These are phyloP conservation scores for Pasiphila rectangulata DNA, from an alignment of 2,888 invertebrate species.

Conservation along the genomic window DNA sequence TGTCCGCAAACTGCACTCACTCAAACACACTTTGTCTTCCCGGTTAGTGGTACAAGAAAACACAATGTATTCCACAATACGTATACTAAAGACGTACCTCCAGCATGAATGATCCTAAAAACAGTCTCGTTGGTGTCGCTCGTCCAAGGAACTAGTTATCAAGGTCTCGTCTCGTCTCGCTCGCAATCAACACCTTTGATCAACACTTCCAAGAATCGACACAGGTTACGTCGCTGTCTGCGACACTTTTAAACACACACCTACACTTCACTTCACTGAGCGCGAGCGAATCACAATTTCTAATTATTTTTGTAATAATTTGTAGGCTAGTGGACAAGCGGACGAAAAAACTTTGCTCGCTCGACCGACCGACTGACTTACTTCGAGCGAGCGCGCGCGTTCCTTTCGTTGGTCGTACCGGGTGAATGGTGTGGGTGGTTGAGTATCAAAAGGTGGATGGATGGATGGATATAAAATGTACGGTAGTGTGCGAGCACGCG, in stretches of 20 bases:
- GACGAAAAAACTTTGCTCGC: constrained; percentile 1
- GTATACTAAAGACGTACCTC: constrained; percentile 79
- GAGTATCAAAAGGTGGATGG: not conserved
- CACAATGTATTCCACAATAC: constrained; percentile 62
- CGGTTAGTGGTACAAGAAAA: constrained; percentile 48
- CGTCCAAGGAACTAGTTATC: constrained; percentile 80
- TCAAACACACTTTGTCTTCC: constrained; percentile 57
- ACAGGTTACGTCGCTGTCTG: constrained; percentile 60
- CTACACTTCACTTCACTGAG: constrained; percentile 24
- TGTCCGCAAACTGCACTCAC: constrained; percentile 60
- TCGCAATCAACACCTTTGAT: no score
- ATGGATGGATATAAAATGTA: not conserved
- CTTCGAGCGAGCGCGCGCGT: not conserved
- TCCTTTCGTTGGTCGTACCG: not conserved
- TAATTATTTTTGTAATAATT: not conserved
- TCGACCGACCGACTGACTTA: not conserved
- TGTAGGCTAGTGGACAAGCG: not conserved
- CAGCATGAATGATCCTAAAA: constrained; percentile 76
- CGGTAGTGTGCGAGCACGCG: constrained; percentile 46
- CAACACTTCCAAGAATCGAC: constrained; percentile 73
- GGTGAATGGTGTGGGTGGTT: no score
- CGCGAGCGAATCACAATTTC: not conserved
- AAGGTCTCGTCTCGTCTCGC: constrained; percentile 71
- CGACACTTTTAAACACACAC: constrained; percentile 43
- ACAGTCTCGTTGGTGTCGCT: constrained; percentile 74